Conservation (phyloP, 2,888 invertebrate species). For the Ephialtes manifestator region DNA sequence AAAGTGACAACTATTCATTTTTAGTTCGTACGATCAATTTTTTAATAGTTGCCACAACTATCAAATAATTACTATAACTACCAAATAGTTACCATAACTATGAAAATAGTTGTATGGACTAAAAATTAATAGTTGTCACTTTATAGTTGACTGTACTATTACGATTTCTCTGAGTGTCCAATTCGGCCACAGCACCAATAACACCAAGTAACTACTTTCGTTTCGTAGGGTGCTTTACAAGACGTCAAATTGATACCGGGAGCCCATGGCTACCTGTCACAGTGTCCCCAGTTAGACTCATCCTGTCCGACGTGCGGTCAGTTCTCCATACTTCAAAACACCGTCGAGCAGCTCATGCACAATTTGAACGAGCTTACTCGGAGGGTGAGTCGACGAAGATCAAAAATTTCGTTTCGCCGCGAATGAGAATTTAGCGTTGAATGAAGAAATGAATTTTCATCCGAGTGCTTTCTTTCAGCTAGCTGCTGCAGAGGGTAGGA, state of each 20-base stretch:
- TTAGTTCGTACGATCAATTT: too few relatives aligned
- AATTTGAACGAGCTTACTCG: slow-evolving; percentile 93
- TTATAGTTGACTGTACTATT: too few relatives aligned
- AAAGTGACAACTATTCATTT: too few relatives aligned
- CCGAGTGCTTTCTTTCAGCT: slow-evolving; percentile 88
- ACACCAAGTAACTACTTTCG: too few relatives aligned
- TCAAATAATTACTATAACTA: too few relatives aligned
- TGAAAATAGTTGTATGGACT: too few relatives aligned
- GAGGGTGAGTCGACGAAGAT: slow-evolving; percentile 89
- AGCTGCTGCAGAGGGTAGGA: slow-evolving; percentile 92
- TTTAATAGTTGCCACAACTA: too few relatives aligned
- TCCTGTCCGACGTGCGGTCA: slow-evolving; percentile 97
- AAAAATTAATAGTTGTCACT: too few relatives aligned
- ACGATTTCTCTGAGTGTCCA: too few relatives aligned
- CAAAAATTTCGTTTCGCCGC: background rate
- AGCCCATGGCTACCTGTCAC: slow-evolving; percentile 94
- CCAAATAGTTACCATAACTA: too few relatives aligned
- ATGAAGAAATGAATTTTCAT: slow-evolving; percentile 72
- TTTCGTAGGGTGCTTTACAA: slow-evolving; percentile 95
- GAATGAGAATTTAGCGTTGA: background rate
- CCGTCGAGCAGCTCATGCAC: slow-evolving; percentile 93
- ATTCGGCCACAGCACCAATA: too few relatives aligned
- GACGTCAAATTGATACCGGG: slow-evolving; percentile 95
- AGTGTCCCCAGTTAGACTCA: slow-evolving; percentile 95
- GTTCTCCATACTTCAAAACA: slow-evolving; percentile 93